Evolutionary conservation across 2,888 invertebrate species (phyloP).

Genomic region (Saturnia japonica): DNA sequence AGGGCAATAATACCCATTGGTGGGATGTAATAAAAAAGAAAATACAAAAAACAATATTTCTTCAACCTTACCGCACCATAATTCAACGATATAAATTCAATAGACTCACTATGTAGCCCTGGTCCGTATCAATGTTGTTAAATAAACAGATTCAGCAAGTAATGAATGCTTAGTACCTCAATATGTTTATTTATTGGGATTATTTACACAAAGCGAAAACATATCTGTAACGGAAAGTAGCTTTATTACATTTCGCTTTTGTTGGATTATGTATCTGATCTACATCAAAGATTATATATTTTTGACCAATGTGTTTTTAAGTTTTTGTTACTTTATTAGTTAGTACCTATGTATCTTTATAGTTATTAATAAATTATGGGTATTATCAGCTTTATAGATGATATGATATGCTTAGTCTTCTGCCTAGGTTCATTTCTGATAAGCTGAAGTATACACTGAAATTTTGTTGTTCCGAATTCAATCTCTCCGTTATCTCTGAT

Average conservation of each 20-base stretch:
- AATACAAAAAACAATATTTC: background rate
- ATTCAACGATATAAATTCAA: slow-evolving; percentile 60
- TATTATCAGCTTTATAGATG: too few relatives aligned
- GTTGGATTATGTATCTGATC: background rate
- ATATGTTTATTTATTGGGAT: slow-evolving; percentile 46
- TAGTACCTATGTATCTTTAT: too few relatives aligned
- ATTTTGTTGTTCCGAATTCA: too few relatives aligned
- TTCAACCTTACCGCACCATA: slow-evolving; percentile 33
- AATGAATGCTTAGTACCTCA: slow-evolving; percentile 33
- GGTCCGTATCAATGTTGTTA: slow-evolving; percentile 48
- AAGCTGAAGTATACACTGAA: too few relatives aligned
- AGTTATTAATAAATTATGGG: too few relatives aligned
- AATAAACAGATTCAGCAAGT: slow-evolving; percentile 54
- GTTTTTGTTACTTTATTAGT: too few relatives aligned
- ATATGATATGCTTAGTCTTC: too few relatives aligned
- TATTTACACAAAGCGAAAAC: slow-evolving; percentile 49
- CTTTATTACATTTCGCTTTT: background rate
- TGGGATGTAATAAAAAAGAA: background rate
- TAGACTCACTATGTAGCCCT: slow-evolving; percentile 57
- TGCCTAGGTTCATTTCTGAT: too few relatives aligned
- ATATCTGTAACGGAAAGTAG: background rate
- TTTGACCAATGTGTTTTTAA: too few relatives aligned
- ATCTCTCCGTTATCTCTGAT: background rate
- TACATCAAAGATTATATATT: background rate
- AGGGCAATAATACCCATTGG: too few relatives aligned